Evolutionary conservation across 2,113 vertebrate genomes (phyloP).

Genomic region (Malurus melanocephalus): DNA sequence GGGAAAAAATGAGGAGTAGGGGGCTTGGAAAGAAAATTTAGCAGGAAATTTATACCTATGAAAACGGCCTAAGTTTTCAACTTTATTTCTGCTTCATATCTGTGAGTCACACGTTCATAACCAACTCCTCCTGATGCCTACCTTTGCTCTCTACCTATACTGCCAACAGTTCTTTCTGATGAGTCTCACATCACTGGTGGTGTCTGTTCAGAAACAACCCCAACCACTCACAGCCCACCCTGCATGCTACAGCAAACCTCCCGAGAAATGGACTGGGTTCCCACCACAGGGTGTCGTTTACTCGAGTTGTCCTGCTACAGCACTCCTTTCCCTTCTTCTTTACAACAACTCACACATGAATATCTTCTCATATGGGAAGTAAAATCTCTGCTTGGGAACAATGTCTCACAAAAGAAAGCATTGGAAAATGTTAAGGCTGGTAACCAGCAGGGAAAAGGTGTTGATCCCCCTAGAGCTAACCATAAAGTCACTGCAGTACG

Average conservation of each 20-base stretch:
- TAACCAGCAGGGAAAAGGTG: neutral
- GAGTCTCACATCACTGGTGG: neutral
- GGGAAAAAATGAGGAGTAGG: neutral
- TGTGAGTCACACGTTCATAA: neutral
- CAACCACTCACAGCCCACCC: neutral
- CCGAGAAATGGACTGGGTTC: neutral
- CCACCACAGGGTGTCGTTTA: neutral
- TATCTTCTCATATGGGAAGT: neutral
- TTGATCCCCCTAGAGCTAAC: neutral
- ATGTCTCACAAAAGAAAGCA: neutral
- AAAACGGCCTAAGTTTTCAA: neutral
- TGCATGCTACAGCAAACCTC: neutral
- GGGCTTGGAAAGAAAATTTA: neutral
- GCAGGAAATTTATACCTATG: neutral
- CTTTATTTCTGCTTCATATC: neutral
- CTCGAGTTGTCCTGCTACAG: neutral
- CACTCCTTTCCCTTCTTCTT: neutral
- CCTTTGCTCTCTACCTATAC: neutral
- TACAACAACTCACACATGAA: neutral
- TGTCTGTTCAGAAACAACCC: neutral
- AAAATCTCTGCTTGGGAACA: neutral
- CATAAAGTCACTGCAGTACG: neutral
- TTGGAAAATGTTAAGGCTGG: neutral
- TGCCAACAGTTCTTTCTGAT: neutral
- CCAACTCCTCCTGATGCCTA: neutral